Base-by-base conservation (phyloP, 2,113 vertebrate species). In the Herpailurus yagouaroundi region DNA sequence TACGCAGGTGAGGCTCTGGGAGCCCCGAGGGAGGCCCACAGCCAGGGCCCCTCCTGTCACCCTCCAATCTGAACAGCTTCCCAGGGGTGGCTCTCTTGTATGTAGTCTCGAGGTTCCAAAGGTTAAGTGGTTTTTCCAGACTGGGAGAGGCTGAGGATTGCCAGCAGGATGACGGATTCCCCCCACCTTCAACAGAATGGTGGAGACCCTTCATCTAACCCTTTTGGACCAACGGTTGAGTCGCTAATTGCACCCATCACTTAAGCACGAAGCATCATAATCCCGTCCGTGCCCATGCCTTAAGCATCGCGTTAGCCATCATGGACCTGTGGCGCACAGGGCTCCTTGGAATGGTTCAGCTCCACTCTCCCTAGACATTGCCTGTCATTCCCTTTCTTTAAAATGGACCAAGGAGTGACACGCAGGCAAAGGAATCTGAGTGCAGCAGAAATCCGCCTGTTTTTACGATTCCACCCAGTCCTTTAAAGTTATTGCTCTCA, bases 1-100 rank as follows among this genome's bases (percentile, higher is more conserved):
- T 99, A 99, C 0, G 96, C 99, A 94, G 99, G 99, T 99, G 98
- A 99, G 98, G 29, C 96, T 13, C 73, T 13, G 27, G 6, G 25
- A 0, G 25, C 73, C 64, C 1, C 2, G 10, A 0, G 5, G 76
- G 31, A 23, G 25, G 69, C 6, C 13, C 38, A 9, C 19, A 0
- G 45, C 0, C 31, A 1, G 73, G 23, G 48, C 25, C 60, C 66
- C 77, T 7, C 76, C 55, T 16, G 27, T 74, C n/a, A 3, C 86
- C 33, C 73, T 80, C 10, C 18, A 18, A 23, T 83, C 41, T 71
- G 71, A 45, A 60, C 18, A 45, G 64, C 55, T 73, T 36, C 48
- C 27, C 0, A 0, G 23, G 25, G 27, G 2, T 19, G 45, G 41
- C 68, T 63, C 57, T 48, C 83, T 91, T 66, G 36, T n/a, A 6